A percentile compares a stretch with the other conserved stretches of the same genome.
Evolutionary conservation across 2,113 vertebrate genomes (phyloP).

Genomic region (Nesoenas mayeri): DNA sequence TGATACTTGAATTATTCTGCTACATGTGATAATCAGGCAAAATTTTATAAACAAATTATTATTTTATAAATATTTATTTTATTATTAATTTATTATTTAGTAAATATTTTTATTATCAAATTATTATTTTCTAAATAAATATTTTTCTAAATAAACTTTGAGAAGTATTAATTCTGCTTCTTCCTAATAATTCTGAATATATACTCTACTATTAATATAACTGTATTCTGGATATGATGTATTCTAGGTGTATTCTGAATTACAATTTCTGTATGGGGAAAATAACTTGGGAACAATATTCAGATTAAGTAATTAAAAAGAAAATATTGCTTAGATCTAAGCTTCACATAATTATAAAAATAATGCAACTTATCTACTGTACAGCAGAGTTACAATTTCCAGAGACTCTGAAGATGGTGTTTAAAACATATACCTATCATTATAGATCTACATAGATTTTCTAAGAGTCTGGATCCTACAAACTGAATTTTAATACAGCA

Average conservation of each 20-base stretch:
- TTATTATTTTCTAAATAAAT: too few relatives aligned
- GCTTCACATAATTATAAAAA: neutral
- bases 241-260: neutral
- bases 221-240: neutral
- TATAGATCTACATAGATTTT: neutral
- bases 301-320: neutral
- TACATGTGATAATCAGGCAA: neutral
- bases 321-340: neutral
- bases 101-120: too few relatives aligned
- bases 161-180: slow-evolving; percentile 19
- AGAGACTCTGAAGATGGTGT: neutral
- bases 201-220: neutral
- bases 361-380: neutral
- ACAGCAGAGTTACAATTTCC: neutral
- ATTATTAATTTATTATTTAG: too few relatives aligned
- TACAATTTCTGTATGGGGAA: neutral
- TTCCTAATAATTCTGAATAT: neutral
- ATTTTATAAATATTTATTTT: too few relatives aligned
- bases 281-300: neutral
- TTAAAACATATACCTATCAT: neutral
- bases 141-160: neutral
- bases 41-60: neutral
- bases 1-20: neutral
- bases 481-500: neutral
- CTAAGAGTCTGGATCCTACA: neutral